Base-by-base conservation (phyloP, 53 echinoderm and acorn worm species). In the Echinarachnius parma region DNA sequence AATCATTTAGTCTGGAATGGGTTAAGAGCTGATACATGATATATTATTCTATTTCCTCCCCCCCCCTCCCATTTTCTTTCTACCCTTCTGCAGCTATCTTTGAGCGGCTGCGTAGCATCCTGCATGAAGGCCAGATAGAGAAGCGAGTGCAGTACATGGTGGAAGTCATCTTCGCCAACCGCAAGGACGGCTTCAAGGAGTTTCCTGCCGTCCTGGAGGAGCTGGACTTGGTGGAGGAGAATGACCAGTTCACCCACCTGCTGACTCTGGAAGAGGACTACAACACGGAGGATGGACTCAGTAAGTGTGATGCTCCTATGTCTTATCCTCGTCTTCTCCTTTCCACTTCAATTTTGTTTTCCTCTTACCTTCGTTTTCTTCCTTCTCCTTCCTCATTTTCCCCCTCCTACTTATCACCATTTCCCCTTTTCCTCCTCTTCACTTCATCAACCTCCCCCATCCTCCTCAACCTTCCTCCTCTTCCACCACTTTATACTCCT, bases 101-200 rank as follows among this genome's bases (percentile, higher is more conserved):
- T 79, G 96, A 91, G 53, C 78, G 91, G 22, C 63, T 84, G 20
- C 87, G 96, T 19, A 88, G 74, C 61, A 96, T 96, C 71, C 83
- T 96, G 15, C 96, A 96, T 57, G 96, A 96, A 21, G 91, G 80
- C 4, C 46, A 79, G 39, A 96, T 96, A 26, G 96, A 96, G 32
- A 91, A 91, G 52, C 77, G 96, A 28, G 96, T 96, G 21, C 96
- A 96, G 81, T 91, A 96, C 83, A 96, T 96, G 96, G 87, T 91
- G 31, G 96, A 96, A 55, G 96, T 95, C 21, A 84, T 96, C 74
- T 96, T 96, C 34, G 96, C 91, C 53, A 87, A 87, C 65, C 84
- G 96, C 16, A 96, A 96, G 56, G 96, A 96, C 53, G 91, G 95
- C 9, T 91, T 92, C 49, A 88, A 89, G 64, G 89, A 89, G 9